Base-by-base conservation (phyloP, 2,113 vertebrate species). In the Pipa parva region DNA sequence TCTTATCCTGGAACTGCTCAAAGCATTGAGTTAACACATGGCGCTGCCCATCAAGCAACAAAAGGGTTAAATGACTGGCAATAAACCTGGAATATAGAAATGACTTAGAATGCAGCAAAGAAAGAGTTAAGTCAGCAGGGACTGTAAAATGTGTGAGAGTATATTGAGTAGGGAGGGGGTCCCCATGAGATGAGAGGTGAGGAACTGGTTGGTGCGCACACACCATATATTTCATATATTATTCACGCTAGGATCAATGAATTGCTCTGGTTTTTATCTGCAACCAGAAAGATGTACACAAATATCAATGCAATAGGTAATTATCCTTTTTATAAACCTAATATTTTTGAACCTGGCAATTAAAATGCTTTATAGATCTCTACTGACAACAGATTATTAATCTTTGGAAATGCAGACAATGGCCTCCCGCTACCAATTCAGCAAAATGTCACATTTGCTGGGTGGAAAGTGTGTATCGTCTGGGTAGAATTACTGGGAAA, bases 261-360 rank as follows among this genome's bases (percentile, higher is more conserved):
- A 56, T 48, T 12, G 29, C 42, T 46, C 22, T 56, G 22, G 28
- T 62, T 48, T 68, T 68, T 59, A 68, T 49, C 24, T 60, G 65
- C 64, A 31, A 20, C 55, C 42, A 20, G 29, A 28, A 21, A 59
- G 24, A 59, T 31, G 18, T n/a, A 24, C 48, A 69, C 27, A 69
- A 68, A 68, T 68, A 68, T 68, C 56, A 60, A 60, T 59, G 56
- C 18, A 7, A 52, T 60, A 51, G 65, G 65, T 69, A 60, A 69
- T 69, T 69, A 39, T 39, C 59, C 57, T 51, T 69, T 69, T 60
- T 69, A 69, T 69, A 69, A 69, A 60, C 46, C 65, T 69, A 60
- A 69, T 69, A 69, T 69, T 69, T 60, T 60, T 37, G 20, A 60
- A 27, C 31, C n/a, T 39, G 17, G 46, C 65, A 52, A 60, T 52